These are phyloP conservation scores for Procavia capensis DNA, from an alignment of 2,113 vertebrate species.

Conservation along the genomic window DNA sequence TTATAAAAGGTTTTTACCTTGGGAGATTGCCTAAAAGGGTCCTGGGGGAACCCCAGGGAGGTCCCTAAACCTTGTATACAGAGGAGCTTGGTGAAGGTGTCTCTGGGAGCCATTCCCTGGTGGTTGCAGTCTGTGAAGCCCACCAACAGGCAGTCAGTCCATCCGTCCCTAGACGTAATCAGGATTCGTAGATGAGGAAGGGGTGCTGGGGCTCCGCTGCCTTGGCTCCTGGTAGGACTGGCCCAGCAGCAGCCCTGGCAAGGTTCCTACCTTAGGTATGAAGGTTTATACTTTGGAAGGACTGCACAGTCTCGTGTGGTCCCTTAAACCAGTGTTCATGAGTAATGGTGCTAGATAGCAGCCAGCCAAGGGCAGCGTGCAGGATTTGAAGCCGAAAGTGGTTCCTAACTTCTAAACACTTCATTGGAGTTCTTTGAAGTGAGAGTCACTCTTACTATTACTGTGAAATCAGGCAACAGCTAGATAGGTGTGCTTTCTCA, in stretches of 20 bases:
- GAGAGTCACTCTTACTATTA: conserved; percentile 35
- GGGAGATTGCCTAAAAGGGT: background rate
- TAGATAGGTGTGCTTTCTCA: background rate
- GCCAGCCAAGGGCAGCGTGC: background rate
- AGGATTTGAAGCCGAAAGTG: conserved; percentile 41
- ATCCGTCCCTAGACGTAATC: background rate
- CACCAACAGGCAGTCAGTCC: background rate
- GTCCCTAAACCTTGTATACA: background rate
- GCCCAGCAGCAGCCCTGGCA: background rate
- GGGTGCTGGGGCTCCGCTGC: background rate
- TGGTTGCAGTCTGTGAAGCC: background rate
- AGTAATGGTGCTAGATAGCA: background rate
- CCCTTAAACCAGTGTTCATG: background rate
- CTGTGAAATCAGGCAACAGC: background rate
- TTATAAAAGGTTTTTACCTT: background rate
- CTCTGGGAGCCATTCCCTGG: background rate
- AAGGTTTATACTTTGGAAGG: background rate
- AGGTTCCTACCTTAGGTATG: background rate
- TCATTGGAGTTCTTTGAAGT: conserved; percentile 61
- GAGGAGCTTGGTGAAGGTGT: background rate
- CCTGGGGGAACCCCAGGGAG: background rate
- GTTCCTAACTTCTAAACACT: conserved; percentile 56
- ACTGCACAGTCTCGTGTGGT: background rate
- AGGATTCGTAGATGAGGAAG: background rate
- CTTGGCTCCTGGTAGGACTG: background rate